These are phyloP conservation scores for Drosophila paucipuncta DNA, from an alignment of 2,888 invertebrate genomes.

Conservation along the genomic window DNA sequence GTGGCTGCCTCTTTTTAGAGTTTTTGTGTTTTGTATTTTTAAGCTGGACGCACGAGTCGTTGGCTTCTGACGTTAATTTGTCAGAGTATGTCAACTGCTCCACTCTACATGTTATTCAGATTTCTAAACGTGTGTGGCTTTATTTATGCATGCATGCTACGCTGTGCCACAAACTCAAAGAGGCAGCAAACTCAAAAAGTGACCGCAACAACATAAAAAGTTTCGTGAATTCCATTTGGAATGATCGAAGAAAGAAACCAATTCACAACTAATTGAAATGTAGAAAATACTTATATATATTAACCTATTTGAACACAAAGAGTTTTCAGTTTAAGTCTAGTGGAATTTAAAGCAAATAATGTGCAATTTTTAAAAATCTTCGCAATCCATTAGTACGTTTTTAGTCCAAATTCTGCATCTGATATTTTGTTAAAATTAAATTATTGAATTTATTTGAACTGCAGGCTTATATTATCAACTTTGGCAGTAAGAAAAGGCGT, in stretches of 20 bases:
- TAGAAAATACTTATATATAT: not conserved
- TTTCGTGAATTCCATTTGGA: not conserved
- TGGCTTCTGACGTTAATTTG: conserved; percentile 61
- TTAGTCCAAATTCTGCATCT: not conserved
- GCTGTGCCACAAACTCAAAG: conserved; percentile 39
- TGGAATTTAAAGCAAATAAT: not conserved
- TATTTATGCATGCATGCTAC: conserved; percentile 52
- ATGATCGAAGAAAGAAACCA: not conserved
- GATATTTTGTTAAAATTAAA: not conserved
- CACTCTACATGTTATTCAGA: conserved; percentile 34
- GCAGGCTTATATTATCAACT: not conserved
- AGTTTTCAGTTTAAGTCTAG: not conserved
- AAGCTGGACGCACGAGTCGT: conserved; percentile 45
- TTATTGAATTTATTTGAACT: not conserved
- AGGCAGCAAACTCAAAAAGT: conserved; percentile 1
- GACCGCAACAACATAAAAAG: conserved; percentile 20
- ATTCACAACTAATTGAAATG: not conserved
- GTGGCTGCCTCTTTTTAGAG: conserved; percentile 39
- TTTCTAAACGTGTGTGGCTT: conserved; percentile 2
- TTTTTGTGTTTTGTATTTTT: conserved; percentile 22
- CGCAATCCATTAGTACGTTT: not conserved
- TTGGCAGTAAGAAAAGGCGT: not conserved
- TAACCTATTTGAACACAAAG: not conserved
- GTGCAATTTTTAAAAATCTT: not conserved
- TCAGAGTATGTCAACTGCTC: conserved; percentile 58